A percentile compares a stretch with the other conserved stretches of the same genome.
phyloP scores from a whole-genome alignment of 2,113 vertebrate genomes.

The Lontra canadensis region DNA sequence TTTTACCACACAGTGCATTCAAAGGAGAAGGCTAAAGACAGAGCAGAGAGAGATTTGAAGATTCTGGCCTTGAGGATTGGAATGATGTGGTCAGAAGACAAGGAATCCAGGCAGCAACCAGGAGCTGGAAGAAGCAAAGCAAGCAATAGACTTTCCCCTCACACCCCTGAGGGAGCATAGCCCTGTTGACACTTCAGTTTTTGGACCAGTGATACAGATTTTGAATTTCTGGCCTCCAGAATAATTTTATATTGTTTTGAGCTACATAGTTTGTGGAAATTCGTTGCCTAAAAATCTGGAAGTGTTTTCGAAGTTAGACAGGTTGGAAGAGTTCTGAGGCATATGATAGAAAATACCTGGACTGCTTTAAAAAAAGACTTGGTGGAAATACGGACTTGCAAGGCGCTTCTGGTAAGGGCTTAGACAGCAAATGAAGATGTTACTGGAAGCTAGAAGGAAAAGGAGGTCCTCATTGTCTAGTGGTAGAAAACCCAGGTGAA shows the following conservation, averaged over 20 bases:
- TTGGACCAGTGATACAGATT: neutral
- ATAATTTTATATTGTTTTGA: neutral
- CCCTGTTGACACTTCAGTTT: neutral
- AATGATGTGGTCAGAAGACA: neutral
- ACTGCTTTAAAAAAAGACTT: neutral
- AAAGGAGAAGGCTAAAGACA: neutral
- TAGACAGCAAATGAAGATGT: neutral
- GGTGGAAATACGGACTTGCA: neutral
- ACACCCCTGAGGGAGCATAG: accelerated
- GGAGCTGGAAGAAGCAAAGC: neutral
- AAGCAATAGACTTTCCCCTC: neutral
- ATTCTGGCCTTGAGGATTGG: neutral
- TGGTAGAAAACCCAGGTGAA: neutral
- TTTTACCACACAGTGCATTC: neutral
- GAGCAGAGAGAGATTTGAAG: neutral
- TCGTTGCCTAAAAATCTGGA: neutral
- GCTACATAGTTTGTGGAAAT: neutral
- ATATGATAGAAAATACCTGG: neutral
- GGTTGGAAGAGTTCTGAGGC: neutral
- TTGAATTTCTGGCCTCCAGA: neutral
- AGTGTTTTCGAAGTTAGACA: neutral
- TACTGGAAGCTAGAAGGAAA: neutral
- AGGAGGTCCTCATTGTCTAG: neutral
- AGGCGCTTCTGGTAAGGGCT: neutral
- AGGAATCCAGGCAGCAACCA: neutral